A percentile compares a stretch with the other conserved stretches of the same genome.
phyloP scores from a whole-genome alignment of 2,797 vertebrate species.

The Sternarchorhynchus goeldii region DNA sequence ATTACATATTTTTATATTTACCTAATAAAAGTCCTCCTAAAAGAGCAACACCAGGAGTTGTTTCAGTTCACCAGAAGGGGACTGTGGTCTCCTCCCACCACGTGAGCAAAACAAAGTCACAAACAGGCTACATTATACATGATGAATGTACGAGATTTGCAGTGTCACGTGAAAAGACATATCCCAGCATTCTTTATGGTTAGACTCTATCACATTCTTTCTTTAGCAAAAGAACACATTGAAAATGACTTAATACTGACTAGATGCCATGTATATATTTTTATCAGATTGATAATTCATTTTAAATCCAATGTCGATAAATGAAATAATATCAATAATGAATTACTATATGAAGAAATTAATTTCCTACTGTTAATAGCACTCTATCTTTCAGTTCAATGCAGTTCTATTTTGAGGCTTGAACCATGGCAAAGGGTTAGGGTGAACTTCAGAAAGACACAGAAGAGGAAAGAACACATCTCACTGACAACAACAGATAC shows the following conservation, averaged over 20 bases:
- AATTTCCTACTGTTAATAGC: neutral
- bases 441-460: conserved; percentile 45
- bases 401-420: neutral
- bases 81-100: neutral
- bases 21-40: neutral
- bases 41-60: neutral
- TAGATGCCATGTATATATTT: conserved; percentile 15
- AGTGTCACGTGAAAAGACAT: conserved; percentile 18
- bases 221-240: conserved; percentile 24
- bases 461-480: conserved; percentile 59
- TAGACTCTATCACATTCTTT: conserved; percentile 18
- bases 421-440: conserved; percentile 30
- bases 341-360: neutral
- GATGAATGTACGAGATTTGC: conserved; percentile 2
- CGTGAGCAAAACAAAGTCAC: neutral
- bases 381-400: neutral
- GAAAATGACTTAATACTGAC: conserved; percentile 16
- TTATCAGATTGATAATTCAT: neutral
- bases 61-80: neutral
- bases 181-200: conserved; percentile 8
- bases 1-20: too few relatives aligned
- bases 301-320: neutral
- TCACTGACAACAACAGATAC: conserved; percentile 55
- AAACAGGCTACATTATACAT: conserved; percentile 37
- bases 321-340: neutral